These are phyloP conservation scores for Leptinotarsa haldemani DNA, from an alignment of 2,888 invertebrate genomes.

Conservation along the genomic window DNA sequence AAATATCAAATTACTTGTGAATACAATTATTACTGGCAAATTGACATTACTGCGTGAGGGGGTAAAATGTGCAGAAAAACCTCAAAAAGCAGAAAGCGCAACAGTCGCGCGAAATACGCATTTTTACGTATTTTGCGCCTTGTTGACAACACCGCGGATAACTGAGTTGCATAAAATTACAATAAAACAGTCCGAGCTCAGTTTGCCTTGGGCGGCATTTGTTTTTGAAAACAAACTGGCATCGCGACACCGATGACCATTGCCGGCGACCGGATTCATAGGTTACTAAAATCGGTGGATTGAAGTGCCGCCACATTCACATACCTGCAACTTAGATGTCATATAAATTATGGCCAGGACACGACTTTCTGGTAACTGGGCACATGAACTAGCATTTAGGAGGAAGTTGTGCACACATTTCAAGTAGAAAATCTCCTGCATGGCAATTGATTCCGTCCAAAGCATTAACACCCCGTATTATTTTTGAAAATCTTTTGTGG, in stretches of 20 bases:
- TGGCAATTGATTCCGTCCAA: no score
- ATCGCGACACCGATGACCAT: conserved; percentile 34
- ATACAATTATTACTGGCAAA: no score
- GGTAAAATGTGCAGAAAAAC: no score
- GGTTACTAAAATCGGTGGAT: conserved; percentile 35
- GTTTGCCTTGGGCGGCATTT: conserved; percentile 30
- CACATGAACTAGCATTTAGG: neutral
- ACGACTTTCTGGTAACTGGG: conserved; percentile 20
- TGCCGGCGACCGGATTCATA: conserved; percentile 33
- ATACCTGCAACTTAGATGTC: conserved; percentile 30
- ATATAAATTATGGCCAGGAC: conserved; percentile 30
- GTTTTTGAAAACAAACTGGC: conserved; percentile 31
- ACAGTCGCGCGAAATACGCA: no score
- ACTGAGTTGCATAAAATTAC: conserved; percentile 33
- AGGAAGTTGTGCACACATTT: neutral
- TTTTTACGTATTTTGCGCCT: no score
- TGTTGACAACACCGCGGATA: neutral
- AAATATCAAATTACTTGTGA: no score
- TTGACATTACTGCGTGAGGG: no score
- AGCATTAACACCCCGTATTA: no score
- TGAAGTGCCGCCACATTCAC: conserved; percentile 37
- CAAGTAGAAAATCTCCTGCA: no score
- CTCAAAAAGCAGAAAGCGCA: no score
- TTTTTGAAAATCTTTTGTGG: no score
- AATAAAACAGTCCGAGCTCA: conserved; percentile 27